These are phyloP conservation scores for Lethocerus indicus DNA, from an alignment of 1,140 invertebrate genomes.

Conservation along the genomic window DNA sequence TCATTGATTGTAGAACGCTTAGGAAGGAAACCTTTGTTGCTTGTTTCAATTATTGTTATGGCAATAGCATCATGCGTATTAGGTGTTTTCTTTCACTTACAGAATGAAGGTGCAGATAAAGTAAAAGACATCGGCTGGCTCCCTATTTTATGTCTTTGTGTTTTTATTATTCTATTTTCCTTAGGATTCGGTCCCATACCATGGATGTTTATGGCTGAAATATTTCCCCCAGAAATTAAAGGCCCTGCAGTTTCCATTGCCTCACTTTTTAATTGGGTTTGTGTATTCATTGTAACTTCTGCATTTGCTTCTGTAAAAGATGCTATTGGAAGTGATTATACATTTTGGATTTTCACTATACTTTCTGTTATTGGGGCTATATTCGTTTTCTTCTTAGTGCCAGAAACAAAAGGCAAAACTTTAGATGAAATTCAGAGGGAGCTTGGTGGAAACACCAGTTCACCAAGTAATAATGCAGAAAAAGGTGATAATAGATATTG, in stretches of 20 bases:
- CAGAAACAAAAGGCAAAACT: conserved; percentile 81
- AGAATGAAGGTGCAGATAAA: conserved; percentile 21
- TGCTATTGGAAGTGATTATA: conserved; percentile 36
- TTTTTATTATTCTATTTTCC: conserved; percentile 62
- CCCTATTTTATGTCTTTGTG: conserved; percentile 47
- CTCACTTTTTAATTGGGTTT: conserved; percentile 58
- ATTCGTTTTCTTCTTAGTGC: conserved; percentile 61
- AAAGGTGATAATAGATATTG: too few relatives aligned
- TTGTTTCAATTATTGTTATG: conserved; percentile 44
- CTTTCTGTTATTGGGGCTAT: conserved; percentile 48
- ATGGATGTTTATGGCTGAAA: conserved; percentile 60
- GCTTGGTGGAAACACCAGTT: conserved; percentile 24
- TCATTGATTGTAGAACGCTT: conserved; percentile 47
- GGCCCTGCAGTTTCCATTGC: conserved; percentile 54
- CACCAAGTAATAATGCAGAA: too few relatives aligned
- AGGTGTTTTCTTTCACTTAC: conserved; percentile 44
- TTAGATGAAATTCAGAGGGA: conserved; percentile 63
- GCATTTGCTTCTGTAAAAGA: conserved; percentile 43
- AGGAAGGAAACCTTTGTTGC: conserved; percentile 50
- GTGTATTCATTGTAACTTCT: conserved; percentile 66
- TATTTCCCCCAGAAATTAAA: conserved; percentile 56
- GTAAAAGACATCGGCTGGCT: conserved; percentile 26
- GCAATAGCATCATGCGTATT: conserved; percentile 37
- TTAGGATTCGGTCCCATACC: conserved; percentile 62
- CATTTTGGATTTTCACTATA: conserved; percentile 66